Conservation (phyloP, 1,140 invertebrate genomes). For the Druon quercuslanigerum region DNA sequence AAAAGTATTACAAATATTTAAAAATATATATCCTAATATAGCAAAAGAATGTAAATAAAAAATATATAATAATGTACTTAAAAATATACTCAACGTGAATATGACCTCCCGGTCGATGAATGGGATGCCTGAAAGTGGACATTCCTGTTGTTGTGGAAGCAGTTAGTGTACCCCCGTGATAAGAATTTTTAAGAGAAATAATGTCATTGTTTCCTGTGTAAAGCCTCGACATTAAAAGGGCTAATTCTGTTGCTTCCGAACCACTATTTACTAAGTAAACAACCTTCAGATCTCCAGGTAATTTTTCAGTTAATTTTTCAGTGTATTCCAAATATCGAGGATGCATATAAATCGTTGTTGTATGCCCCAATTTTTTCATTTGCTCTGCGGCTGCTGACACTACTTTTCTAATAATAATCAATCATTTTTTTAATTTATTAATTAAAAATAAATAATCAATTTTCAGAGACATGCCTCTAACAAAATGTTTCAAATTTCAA, state of each 20-base stretch:
- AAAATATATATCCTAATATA: not conserved
- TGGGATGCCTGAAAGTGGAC: constrained; percentile 85
- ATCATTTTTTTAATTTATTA: too few species aligned
- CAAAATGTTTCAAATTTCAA: too few species aligned
- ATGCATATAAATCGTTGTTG: constrained; percentile 93
- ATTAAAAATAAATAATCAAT: too few species aligned
- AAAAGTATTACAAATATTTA: not conserved
- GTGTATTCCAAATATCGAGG: constrained; percentile 94
- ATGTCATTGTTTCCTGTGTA: constrained; percentile 91
- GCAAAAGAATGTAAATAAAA: too few species aligned
- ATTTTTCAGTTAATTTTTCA: constrained; percentile 84
- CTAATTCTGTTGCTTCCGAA: constrained; percentile 97
- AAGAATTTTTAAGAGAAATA: constrained; percentile 90
- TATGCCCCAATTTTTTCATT: constrained; percentile 90
- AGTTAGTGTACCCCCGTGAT: constrained; percentile 92
- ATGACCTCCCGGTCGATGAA: constrained; percentile 86
- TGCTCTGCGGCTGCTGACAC: constrained; percentile 86
- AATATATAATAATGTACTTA: not conserved
- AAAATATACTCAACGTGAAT: constrained; percentile 82
- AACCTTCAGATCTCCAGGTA: constrained; percentile 87
- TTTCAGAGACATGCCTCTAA: too few species aligned
- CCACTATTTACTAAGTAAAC: constrained; percentile 97
- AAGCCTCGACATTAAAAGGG: constrained; percentile 89
- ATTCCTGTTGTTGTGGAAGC: constrained; percentile 90
- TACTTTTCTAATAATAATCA: constrained; percentile 79